Conservation (phyloP, 2,888 invertebrate species). For the Gari tellinella region DNA sequence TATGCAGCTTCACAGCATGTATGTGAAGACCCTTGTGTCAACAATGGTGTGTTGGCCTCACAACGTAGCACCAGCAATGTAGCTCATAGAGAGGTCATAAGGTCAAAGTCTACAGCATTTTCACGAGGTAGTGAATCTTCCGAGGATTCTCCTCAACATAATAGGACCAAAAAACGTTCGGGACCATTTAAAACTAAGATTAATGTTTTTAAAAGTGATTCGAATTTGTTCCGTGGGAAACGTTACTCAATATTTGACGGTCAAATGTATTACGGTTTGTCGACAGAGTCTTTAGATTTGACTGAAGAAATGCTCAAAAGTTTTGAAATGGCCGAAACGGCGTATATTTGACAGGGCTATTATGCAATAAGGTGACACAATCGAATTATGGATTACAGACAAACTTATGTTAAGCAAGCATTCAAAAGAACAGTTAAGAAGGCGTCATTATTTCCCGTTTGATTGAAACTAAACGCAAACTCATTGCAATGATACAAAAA, state of each 20-base stretch:
- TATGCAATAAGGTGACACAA: not conserved
- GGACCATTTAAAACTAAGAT: slow-evolving; percentile 58
- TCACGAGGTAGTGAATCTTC: not conserved
- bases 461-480: too few species aligned
- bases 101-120: slow-evolving; percentile 1
- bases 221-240: slow-evolving; percentile 41
- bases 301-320: slow-evolving; percentile 64
- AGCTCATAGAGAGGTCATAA: slow-evolving; percentile 9
- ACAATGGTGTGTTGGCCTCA: not conserved
- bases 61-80: not conserved
- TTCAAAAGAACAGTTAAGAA: too few species aligned
- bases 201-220: slow-evolving; percentile 64
- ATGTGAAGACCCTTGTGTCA: slow-evolving; percentile 2
- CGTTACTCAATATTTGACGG: slow-evolving; percentile 43
- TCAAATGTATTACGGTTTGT: slow-evolving; percentile 32
- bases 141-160: not conserved
- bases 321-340: slow-evolving; percentile 59
- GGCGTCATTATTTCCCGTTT: too few species aligned
- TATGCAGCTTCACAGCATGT: slow-evolving; percentile 36
- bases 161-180: not conserved
- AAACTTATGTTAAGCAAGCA: too few species aligned
- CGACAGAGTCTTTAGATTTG: slow-evolving; percentile 62
- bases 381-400: too few species aligned
- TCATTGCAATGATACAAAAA: too few species aligned
- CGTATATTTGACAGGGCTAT: slow-evolving; percentile 28